phyloP scores from a whole-genome alignment of 2,888 invertebrate species.

The Monoplex corrugatus region DNA sequence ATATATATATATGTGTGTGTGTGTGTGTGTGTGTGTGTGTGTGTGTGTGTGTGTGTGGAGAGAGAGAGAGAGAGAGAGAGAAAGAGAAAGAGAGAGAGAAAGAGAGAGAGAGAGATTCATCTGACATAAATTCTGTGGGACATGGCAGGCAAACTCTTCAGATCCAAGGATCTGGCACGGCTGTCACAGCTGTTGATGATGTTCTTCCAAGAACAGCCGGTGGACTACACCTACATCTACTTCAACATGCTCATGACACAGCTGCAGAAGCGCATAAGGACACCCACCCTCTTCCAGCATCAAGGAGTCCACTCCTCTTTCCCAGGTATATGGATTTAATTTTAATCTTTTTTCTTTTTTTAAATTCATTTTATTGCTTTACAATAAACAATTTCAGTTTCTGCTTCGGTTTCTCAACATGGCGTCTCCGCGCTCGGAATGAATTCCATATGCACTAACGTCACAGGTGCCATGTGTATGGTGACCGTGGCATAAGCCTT shows the following conservation, averaged over 20 bases:
- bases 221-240: constrained; percentile 67
- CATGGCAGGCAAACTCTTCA: constrained; percentile 65
- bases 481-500: too few relatives aligned
- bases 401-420: too few relatives aligned
- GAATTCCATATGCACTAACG: too few relatives aligned
- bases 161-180: constrained; percentile 61
- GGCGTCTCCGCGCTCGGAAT: too few relatives aligned
- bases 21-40: neutral
- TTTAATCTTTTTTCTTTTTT: too few relatives aligned
- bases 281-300: constrained; percentile 72
- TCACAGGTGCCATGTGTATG: too few relatives aligned
- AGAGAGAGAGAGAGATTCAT: neutral
- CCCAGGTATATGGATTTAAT: too few relatives aligned
- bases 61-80: neutral
- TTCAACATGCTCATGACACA: constrained; percentile 67
- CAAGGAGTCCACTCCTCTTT: constrained; percentile 68
- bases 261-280: constrained; percentile 59
- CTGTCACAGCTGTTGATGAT: constrained; percentile 54
- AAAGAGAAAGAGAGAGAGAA: neutral
- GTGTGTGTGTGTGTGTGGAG: neutral
- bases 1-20: neutral
- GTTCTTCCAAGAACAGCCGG: constrained; percentile 70
- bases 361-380: too few relatives aligned
- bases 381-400: neutral
- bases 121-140: too few relatives aligned